Percentiles rank a stretch among this genome's conserved stretches.
phyloP scores from a whole-genome alignment of 1,140 invertebrate genomes.

The Aphidius gifuensis region DNA sequence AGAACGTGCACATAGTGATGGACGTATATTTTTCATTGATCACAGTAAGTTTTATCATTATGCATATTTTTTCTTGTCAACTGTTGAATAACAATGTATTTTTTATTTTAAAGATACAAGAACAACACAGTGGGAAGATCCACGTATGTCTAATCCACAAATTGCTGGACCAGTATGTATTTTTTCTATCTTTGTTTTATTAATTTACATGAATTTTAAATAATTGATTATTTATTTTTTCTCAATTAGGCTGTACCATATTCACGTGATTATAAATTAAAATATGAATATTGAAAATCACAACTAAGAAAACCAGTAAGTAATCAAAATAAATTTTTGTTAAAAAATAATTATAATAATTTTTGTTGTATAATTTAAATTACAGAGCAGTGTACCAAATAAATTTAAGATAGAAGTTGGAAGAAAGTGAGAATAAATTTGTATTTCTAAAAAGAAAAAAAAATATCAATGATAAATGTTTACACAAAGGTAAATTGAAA shows the following conservation, averaged over 20 bases:
- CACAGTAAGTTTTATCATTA: conserved; percentile 68
- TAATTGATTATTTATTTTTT: conserved; percentile 30
- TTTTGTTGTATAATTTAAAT: conserved; percentile 20
- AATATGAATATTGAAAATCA: conserved; percentile 96
- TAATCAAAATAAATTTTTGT: conserved; percentile 28
- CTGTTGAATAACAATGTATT: neutral
- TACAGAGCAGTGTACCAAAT: conserved; percentile 90
- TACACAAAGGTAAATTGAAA: too few relatives aligned
- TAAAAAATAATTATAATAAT: neutral
- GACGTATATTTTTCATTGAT: conserved; percentile 97
- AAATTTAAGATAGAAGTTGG: conserved; percentile 97
- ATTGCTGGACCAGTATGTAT: conserved; percentile 78
- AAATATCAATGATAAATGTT: too few relatives aligned
- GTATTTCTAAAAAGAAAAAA: too few relatives aligned
- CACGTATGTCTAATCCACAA: conserved; percentile 90
- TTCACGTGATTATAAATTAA: conserved; percentile 96
- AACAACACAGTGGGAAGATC: conserved; percentile 99
- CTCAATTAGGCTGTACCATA: conserved; percentile 81
- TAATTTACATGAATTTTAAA: conserved; percentile 14
- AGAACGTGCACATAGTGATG: conserved; percentile 92
- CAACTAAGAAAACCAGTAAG: conserved; percentile 93
- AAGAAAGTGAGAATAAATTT: conserved; percentile 49
- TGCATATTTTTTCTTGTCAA: conserved; percentile 6
- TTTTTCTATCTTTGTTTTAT: conserved; percentile 53
- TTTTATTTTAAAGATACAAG: conserved; percentile 71